phyloP scores from a whole-genome alignment of 2,797 vertebrate species.

The Micropoecilia bifurca region DNA sequence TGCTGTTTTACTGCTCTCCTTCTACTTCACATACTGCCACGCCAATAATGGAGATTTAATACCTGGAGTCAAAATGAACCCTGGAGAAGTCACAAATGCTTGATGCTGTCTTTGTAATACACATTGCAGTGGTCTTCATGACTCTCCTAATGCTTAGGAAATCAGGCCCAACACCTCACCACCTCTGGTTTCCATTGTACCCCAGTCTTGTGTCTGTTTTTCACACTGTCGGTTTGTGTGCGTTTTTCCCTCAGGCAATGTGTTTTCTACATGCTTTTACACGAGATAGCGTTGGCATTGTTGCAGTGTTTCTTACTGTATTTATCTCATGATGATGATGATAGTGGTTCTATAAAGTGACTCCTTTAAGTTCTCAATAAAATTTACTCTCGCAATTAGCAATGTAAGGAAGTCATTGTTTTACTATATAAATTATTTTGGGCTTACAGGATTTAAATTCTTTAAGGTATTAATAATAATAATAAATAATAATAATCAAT shows the following conservation, averaged over 20 bases:
- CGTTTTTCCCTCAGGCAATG: conserved; percentile 4
- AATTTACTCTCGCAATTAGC: not conserved
- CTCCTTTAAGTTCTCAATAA: not conserved
- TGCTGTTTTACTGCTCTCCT: conserved; percentile 24
- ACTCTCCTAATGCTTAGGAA: not conserved
- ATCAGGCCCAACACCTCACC: not conserved
- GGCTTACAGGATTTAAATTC: not conserved
- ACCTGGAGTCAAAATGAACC: conserved; percentile 13
- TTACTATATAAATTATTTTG: not conserved
- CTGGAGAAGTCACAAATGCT: conserved; percentile 1
- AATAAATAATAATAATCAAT: too few species aligned
- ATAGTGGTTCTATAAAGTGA: not conserved
- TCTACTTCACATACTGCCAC: conserved; percentile 6
- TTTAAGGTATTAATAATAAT: not conserved
- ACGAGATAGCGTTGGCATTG: conserved; percentile 20
- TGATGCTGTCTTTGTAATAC: conserved; percentile 10
- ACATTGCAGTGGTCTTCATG: not conserved
- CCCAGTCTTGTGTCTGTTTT: not conserved
- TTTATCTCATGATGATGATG: not conserved
- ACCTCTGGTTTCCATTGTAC: conserved; percentile 3
- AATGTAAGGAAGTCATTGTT: not conserved
- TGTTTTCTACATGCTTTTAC: conserved; percentile 19
- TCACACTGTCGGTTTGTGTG: not conserved
- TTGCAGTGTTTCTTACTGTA: conserved; percentile 16
- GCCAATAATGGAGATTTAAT: conserved; percentile 10